These are phyloP conservation scores for Neopelma chrysocephalum DNA, from an alignment of 2,797 vertebrate species.

Conservation along the genomic window DNA sequence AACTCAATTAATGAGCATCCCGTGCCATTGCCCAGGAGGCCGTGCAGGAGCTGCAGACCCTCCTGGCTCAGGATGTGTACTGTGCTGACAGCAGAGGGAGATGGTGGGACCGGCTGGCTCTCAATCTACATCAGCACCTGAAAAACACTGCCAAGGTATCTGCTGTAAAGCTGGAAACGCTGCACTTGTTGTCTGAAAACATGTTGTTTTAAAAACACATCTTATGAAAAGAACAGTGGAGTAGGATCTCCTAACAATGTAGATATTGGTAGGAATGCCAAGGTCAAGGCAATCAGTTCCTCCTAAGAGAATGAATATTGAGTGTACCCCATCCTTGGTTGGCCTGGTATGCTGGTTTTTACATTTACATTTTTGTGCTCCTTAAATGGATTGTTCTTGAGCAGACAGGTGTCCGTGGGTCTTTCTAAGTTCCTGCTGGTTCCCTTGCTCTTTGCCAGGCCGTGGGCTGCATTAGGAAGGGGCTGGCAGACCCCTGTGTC, in stretches of 20 bases:
- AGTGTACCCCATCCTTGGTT: neutral
- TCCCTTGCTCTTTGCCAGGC: conserved; percentile 74
- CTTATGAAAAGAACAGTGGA: neutral
- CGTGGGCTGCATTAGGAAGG: conserved; percentile 80
- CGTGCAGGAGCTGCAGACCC: conserved; percentile 81
- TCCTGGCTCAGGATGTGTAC: conserved; percentile 85
- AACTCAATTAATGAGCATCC: neutral
- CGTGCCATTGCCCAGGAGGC: conserved; percentile 81
- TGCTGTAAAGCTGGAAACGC: neutral
- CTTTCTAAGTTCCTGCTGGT: neutral
- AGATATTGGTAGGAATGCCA: neutral
- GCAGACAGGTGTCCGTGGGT: neutral
- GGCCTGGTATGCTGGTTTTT: rapidly evolving
- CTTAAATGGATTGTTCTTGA: neutral
- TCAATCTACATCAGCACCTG: conserved; percentile 94
- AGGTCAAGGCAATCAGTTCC: neutral
- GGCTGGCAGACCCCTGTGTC: conserved; percentile 86
- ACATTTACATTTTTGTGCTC: neutral
- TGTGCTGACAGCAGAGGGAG: conserved; percentile 91
- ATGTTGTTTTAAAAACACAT: neutral
- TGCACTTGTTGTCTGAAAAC: neutral
- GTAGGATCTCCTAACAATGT: neutral
- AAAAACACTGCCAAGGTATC: conserved; percentile 85
- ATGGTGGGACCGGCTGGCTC: conserved; percentile 95
- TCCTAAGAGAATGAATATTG: neutral